Percentiles rank a stretch among this genome's conserved stretches.
These are phyloP conservation scores for Pyrocoelia pectoralis DNA, from an alignment of 2,888 invertebrate genomes.

Conservation along the genomic window DNA sequence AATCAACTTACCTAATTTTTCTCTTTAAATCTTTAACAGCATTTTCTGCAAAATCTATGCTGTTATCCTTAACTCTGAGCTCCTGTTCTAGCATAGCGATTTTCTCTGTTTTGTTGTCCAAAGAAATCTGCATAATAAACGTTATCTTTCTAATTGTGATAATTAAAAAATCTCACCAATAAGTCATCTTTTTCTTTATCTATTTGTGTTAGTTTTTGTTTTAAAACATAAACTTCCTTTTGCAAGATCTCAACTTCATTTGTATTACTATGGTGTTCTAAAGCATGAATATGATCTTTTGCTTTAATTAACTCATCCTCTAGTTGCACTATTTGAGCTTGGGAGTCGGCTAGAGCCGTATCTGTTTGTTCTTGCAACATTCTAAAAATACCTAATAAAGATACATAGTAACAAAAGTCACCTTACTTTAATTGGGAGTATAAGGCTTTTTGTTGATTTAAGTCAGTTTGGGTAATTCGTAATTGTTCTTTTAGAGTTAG, in stretches of 20 bases:
- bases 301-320: conserved; percentile 71
- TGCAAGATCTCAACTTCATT: conserved; percentile 66
- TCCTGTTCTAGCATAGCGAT: conserved; percentile 72
- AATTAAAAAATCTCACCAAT: conserved; percentile 59
- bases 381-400: conserved; percentile 58
- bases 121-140: conserved; percentile 63
- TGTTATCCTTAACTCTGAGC: conserved; percentile 66
- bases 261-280: conserved; percentile 15
- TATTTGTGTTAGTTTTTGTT: conserved; percentile 68
- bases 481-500: conserved; percentile 64
- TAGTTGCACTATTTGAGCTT: conserved; percentile 69
- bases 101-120: conserved; percentile 78
- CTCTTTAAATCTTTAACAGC: conserved; percentile 66
- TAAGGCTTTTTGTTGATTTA: conserved; percentile 63
- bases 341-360: conserved; percentile 72
- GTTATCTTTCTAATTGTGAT: background rate
- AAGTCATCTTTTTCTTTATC: conserved; percentile 77
- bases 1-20: conserved; percentile 61
- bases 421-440: conserved; percentile 68
- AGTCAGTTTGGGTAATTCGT: conserved; percentile 62
- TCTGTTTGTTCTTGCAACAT: conserved; percentile 81
- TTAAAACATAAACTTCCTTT: conserved; percentile 70
- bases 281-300: conserved; percentile 57
- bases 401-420: background rate
- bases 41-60: conserved; percentile 64